These are phyloP conservation scores for Petrocephalus sullivani DNA, from an alignment of 2,797 vertebrate genomes.

Conservation along the genomic window DNA sequence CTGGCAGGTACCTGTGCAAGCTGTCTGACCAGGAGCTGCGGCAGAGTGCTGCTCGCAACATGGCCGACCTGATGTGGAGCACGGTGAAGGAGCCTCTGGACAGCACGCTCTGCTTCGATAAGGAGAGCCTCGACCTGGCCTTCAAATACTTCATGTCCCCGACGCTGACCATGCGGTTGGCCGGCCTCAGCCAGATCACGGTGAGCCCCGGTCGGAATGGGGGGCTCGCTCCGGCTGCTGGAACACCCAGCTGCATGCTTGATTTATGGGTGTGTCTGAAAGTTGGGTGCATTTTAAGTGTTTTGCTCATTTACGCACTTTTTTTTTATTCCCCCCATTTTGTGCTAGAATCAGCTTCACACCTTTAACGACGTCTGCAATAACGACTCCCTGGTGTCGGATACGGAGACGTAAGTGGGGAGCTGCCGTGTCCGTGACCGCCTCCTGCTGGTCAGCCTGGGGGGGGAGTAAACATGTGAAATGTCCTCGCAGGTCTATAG, in stretches of 20 bases:
- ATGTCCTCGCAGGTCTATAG: conserved; percentile 77
- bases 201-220: conserved; percentile 58
- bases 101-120: conserved; percentile 93
- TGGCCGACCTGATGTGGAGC: conserved; percentile 99
- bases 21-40: conserved; percentile 95
- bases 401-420: conserved; percentile 94
- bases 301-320: neutral
- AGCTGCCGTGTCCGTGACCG: neutral
- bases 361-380: conserved; percentile 99
- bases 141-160: conserved; percentile 99
- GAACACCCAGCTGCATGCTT: no score
- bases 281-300: neutral
- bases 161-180: conserved; percentile 95
- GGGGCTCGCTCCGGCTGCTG: neutral
- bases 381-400: conserved; percentile 97
- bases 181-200: conserved; percentile 96
- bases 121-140: conserved; percentile 95
- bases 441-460: neutral
- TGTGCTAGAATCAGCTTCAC: conserved; percentile 89
- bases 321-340: conserved; percentile 21
- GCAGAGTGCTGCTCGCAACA: conserved; percentile 92
- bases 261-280: neutral
- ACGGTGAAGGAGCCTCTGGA: conserved; percentile 98
- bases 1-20: conserved; percentile 88
- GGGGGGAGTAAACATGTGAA: neutral